Percentiles rank a stretch among this genome's conserved stretches.
Conservation (phyloP, 2,888 invertebrate genomes). For the Hirtodrosophila cameraria region DNA sequence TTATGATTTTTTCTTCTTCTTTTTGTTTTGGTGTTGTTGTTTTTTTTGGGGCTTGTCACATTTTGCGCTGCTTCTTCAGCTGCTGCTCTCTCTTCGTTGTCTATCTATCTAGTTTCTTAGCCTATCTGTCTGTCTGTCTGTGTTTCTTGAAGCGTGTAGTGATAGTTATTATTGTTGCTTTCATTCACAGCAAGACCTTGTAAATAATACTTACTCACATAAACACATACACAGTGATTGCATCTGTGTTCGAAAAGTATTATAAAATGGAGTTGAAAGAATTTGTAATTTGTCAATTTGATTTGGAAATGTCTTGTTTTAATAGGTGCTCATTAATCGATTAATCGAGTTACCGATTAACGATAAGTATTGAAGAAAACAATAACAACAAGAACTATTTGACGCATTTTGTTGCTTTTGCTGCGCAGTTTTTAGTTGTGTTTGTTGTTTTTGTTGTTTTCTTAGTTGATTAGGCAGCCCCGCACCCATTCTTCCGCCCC, state of each 20-base stretch:
- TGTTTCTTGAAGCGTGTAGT: constrained; percentile 33
- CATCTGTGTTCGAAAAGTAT: neutral
- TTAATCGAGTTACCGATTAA: no score
- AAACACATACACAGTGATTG: neutral
- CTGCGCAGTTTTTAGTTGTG: constrained; percentile 57
- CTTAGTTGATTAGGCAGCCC: constrained; percentile 35
- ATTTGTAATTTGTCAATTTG: no score
- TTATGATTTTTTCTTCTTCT: constrained; percentile 14
- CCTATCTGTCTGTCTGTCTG: neutral
- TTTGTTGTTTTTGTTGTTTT: constrained; percentile 25
- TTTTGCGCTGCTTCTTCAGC: constrained; percentile 9
- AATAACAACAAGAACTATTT: no score
- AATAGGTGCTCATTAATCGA: no score
- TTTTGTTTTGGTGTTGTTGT: constrained; percentile 4
- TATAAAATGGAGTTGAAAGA: no score
- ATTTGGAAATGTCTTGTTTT: no score
- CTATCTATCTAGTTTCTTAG: constrained; percentile 4
- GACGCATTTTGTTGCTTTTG: constrained; percentile 41
- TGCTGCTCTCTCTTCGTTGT: neutral
- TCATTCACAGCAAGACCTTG: constrained; percentile 33
- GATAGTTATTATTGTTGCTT: constrained; percentile 30
- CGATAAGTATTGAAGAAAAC: no score
- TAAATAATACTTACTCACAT: constrained; percentile 20
- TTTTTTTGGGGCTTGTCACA: constrained; percentile 36
- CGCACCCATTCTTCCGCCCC: neutral